Conservation (phyloP, 30 jellyfish, hydroid and myxozoan genomes). For the Sanderia malayensis region DNA sequence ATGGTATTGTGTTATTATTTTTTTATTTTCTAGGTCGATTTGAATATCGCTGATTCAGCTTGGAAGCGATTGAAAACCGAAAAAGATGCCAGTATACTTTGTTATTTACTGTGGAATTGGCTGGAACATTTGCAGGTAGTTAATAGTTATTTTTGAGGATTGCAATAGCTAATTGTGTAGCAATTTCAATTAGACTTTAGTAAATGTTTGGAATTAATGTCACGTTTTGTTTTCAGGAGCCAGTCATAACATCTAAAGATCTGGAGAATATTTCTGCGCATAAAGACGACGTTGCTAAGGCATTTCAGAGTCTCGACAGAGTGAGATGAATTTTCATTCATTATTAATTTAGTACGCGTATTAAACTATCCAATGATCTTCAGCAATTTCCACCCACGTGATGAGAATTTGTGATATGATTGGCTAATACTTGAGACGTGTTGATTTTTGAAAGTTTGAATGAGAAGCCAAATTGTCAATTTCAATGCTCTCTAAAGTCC, state of each 20-base stretch:
- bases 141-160: neutral
- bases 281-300: constrained; percentile 34
- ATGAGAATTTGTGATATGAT: too few species aligned
- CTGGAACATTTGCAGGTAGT: constrained; percentile 70
- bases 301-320: constrained; percentile 37
- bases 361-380: too few species aligned
- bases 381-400: too few species aligned
- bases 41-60: constrained; percentile 36
- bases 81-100: constrained; percentile 27
- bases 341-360: too few species aligned
- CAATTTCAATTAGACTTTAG: neutral
- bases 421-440: neutral
- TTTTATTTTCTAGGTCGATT: constrained; percentile 34
- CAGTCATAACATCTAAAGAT: constrained; percentile 33
- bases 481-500: too few species aligned
- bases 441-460: too few species aligned
- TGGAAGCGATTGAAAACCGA: constrained; percentile 58
- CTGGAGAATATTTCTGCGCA: neutral
- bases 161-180: neutral
- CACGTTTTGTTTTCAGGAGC: constrained; percentile 25
- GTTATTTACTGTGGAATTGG: constrained; percentile 83
- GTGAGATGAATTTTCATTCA: constrained; percentile 19
- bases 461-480: neutral
- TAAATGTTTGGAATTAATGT: neutral
- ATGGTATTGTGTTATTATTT: neutral